A percentile compares a stretch with the other conserved stretches of the same genome.
Evolutionary conservation across 2,888 invertebrate genomes (phyloP).

Genomic region (Nomada ruficornis): DNA sequence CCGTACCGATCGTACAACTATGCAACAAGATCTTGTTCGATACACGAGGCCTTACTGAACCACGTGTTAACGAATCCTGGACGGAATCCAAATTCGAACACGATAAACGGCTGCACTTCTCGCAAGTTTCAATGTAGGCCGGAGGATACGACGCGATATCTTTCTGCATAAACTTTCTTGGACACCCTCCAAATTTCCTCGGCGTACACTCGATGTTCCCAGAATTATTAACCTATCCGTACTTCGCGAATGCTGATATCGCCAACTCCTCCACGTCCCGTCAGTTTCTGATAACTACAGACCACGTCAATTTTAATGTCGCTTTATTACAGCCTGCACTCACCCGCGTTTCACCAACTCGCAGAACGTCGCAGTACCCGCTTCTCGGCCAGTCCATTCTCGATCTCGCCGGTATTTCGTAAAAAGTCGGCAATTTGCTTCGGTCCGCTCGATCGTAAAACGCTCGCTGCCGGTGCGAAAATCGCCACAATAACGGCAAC

Average conservation of each 20-base stretch:
- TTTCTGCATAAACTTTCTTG: constrained; percentile 51
- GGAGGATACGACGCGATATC: constrained; percentile 44
- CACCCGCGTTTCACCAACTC: constrained; percentile 22
- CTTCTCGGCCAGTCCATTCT: constrained; percentile 26
- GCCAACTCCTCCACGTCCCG: too few relatives aligned
- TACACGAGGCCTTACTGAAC: constrained; percentile 22
- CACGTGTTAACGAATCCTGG: constrained; percentile 52
- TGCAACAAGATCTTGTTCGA: background rate
- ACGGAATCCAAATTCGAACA: constrained; percentile 42
- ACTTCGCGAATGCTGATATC: constrained; percentile 27
- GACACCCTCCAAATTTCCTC: constrained; percentile 55
- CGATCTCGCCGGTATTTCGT: constrained; percentile 40
- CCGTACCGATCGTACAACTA: background rate
- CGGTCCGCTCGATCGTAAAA: constrained; percentile 47
- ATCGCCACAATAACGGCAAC: constrained; percentile 63
- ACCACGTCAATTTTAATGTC: constrained; percentile 35
- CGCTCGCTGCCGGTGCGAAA: constrained; percentile 47
- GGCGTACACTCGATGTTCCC: constrained; percentile 41
- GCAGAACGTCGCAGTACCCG: constrained; percentile 10
- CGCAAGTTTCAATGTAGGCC: constrained; percentile 43
- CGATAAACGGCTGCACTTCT: constrained; percentile 46
- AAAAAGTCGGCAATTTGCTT: constrained; percentile 56
- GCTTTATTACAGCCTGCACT: constrained; percentile 7
- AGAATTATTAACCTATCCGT: constrained; percentile 55
- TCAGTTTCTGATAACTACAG: background rate